A percentile compares a stretch with the other conserved stretches of the same genome.
Conservation (phyloP, 2,888 invertebrate species). For the Cetonia aurata region DNA sequence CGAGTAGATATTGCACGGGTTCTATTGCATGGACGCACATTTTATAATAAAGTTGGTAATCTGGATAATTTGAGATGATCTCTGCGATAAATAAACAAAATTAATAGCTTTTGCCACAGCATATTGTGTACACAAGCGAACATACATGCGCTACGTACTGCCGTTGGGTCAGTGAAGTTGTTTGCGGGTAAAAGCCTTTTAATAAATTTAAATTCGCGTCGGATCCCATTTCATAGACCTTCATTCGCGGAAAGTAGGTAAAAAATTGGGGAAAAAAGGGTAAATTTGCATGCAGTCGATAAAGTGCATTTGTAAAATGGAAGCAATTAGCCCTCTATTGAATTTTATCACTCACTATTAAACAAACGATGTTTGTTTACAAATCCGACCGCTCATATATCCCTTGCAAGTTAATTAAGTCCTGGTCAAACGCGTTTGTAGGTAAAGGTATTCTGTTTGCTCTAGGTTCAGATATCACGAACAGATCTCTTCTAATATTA, state of each 20-base stretch:
- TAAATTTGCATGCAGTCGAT: conserved; percentile 36
- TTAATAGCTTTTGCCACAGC: conserved; percentile 33
- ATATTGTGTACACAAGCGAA: conserved; percentile 8
- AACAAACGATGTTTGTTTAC: conserved; percentile 50
- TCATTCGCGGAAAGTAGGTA: conserved; percentile 15
- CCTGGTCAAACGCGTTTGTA: conserved; percentile 1
- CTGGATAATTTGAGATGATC: conserved; percentile 39
- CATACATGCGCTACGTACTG: not conserved
- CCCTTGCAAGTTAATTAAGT: conserved; percentile 23
- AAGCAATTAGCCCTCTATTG: conserved; percentile 52
- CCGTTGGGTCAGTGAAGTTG: conserved; percentile 20
- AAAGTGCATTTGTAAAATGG: conserved; percentile 48
- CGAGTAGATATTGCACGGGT: not conserved
- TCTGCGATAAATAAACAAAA: conserved; percentile 36
- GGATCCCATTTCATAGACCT: conserved; percentile 33
- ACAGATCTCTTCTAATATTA: conserved; percentile 18
- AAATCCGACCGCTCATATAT: conserved; percentile 41
- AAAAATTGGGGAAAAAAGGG: conserved; percentile 17
- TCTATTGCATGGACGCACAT: conserved; percentile 16
- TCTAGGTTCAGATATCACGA: conserved; percentile 4
- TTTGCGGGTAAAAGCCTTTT: conserved; percentile 30
- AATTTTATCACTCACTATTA: conserved; percentile 48
- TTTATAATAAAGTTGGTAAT: conserved; percentile 38
- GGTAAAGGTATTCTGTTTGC: conserved; percentile 10
- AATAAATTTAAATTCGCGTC: conserved; percentile 47